phyloP scores from a whole-genome alignment of 2,113 vertebrate species.

The Misgurnus mizolepis region DNA sequence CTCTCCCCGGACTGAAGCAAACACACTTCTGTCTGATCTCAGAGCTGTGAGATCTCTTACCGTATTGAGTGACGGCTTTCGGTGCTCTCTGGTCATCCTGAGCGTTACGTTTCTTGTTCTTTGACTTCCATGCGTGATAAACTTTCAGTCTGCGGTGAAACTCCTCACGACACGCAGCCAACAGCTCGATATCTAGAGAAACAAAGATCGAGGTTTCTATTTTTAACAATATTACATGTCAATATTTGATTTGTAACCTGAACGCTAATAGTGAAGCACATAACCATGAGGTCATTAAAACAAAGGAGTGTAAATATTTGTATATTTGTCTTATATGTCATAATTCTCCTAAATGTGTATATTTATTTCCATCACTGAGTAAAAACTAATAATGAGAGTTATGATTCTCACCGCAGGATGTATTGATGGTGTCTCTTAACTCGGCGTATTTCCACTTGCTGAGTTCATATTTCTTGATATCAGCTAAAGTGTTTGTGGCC shows the following conservation, averaged over 20 bases:
- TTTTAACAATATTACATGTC: too few species aligned
- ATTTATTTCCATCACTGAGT: too few species aligned
- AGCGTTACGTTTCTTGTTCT: slow-evolving; percentile 94
- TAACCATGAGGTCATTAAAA: too few species aligned
- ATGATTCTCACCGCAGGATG: slow-evolving; percentile 90
- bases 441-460: slow-evolving; percentile 99
- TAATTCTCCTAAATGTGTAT: too few species aligned
- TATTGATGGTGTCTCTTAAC: slow-evolving; percentile 95
- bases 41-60: slow-evolving; percentile 70
- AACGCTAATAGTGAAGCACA: too few species aligned
- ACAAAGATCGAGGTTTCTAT: neutral
- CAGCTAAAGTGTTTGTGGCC: slow-evolving; percentile 86
- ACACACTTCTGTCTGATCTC: neutral
- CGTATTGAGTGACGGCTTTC: slow-evolving; percentile 92
- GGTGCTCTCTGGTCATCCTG: slow-evolving; percentile 89
- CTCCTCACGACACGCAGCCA: slow-evolving; percentile 96
- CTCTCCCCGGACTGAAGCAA: too few species aligned
- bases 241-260: too few species aligned
- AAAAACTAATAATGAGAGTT: neutral
- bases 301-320: too few species aligned
- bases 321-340: too few species aligned
- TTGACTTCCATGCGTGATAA: slow-evolving; percentile 98
- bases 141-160: slow-evolving; percentile 97
- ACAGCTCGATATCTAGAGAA: slow-evolving; percentile 87
- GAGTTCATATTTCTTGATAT: slow-evolving; percentile 90